Percentiles rank a stretch among this genome's conserved stretches.
Conservation (phyloP, 64 coral and sea anemone species). For the Montipora cactus region DNA sequence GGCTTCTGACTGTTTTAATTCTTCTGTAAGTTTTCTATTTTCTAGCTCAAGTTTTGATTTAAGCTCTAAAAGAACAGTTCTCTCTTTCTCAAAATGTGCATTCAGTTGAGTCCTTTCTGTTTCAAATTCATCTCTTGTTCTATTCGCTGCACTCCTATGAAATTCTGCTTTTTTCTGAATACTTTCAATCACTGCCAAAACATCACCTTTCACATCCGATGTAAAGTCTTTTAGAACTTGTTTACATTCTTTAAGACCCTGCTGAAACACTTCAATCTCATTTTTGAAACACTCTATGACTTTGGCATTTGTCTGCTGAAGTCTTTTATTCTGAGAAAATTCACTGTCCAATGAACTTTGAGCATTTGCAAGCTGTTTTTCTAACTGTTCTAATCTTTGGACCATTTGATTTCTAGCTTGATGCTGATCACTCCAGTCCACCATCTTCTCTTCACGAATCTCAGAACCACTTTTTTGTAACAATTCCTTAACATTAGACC, state of each 20-base stretch:
- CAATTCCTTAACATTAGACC: background rate
- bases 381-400: constrained; percentile 48
- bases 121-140: constrained; percentile 61
- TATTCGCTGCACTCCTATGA: constrained; percentile 15
- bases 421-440: constrained; percentile 40
- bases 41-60: constrained; percentile 54
- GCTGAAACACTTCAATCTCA: constrained; percentile 17
- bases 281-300: constrained; percentile 26
- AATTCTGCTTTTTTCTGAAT: constrained; percentile 35
- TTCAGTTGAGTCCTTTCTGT: constrained; percentile 36
- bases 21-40: constrained; percentile 36
- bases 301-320: background rate
- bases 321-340: constrained; percentile 4
- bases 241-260: constrained; percentile 20
- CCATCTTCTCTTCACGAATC: background rate
- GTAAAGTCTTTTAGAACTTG: background rate
- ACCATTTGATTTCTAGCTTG: constrained; percentile 39
- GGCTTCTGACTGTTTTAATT: constrained; percentile 48
- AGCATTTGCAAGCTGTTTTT: constrained; percentile 12
- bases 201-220: constrained; percentile 35
- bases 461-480: background rate
- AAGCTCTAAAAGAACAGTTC: constrained; percentile 29
- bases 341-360: constrained; percentile 19
- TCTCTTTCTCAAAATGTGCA: constrained; percentile 68
- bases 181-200: background rate